Conservation (phyloP, 2,888 invertebrate genomes). For the Pollenia labialis region DNA sequence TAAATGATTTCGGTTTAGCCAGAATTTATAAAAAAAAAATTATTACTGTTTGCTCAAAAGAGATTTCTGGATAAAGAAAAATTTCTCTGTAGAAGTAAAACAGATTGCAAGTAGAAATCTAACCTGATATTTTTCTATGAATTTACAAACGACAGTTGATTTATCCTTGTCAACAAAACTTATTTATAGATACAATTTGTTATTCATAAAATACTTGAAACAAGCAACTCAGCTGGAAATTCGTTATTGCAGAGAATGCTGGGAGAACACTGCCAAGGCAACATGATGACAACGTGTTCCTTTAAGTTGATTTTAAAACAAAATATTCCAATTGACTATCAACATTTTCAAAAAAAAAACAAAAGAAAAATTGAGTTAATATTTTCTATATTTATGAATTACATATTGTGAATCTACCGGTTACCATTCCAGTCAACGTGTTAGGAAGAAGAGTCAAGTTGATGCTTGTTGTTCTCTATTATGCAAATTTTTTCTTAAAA, state of each 20-base stretch:
- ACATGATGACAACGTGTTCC: no score
- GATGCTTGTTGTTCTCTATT: conserved; percentile 18
- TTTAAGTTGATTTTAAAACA: no score
- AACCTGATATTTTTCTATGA: neutral
- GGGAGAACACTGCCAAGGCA: no score
- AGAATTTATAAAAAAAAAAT: no score
- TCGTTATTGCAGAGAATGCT: neutral
- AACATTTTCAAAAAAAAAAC: no score
- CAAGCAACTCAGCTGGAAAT: neutral
- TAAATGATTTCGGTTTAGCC: no score
- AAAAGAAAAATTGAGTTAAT: no score
- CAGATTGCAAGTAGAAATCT: neutral
- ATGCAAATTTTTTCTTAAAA: conserved; percentile 55
- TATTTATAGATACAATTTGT: neutral
- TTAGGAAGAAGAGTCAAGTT: conserved; percentile 13
- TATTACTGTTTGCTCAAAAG: no score
- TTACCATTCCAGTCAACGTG: conserved; percentile 11
- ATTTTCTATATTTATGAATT: neutral
- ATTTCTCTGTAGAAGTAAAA: no score
- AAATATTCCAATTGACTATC: no score
- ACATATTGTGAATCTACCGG: neutral
- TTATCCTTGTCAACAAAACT: neutral
- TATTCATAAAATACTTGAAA: neutral
- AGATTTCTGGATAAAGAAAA: no score
- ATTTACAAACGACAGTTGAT: neutral